phyloP scores from a whole-genome alignment of 2,113 vertebrate species.

The Amia ocellicauda region DNA sequence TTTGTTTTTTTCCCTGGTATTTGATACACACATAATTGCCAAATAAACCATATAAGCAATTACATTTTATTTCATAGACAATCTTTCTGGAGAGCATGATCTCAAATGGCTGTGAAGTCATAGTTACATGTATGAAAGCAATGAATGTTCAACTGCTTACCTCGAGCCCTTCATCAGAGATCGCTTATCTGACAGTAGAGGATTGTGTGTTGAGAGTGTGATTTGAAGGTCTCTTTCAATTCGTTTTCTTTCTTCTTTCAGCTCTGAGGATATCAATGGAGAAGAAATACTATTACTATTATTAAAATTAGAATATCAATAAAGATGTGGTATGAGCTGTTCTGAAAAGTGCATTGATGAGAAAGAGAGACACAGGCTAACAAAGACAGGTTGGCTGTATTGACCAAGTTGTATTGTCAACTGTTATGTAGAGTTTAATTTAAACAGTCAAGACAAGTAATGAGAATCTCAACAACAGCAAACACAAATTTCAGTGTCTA shows the following conservation, averaged over 20 bases:
- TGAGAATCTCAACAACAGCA: too few species aligned
- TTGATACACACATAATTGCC: too few species aligned
- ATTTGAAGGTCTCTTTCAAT: conserved; percentile 56
- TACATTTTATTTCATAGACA: background rate
- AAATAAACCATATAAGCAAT: too few species aligned
- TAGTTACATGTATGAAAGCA: background rate
- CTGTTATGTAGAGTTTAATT: background rate
- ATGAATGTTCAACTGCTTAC: conserved; percentile 16
- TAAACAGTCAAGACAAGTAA: too few species aligned
- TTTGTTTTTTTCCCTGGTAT: too few species aligned
- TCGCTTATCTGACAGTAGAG: background rate
- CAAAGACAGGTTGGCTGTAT: background rate
- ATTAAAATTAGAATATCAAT: background rate
- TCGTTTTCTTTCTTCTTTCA: conserved; percentile 55
- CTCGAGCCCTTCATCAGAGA: conserved; percentile 19
- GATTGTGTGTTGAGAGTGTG: background rate
- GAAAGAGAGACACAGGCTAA: background rate
- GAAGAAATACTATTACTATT: background rate
- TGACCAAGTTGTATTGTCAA: background rate
- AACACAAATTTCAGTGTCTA: too few species aligned
- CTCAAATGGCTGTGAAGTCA: background rate
- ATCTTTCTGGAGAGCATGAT: background rate
- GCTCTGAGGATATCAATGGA: conserved; percentile 47
- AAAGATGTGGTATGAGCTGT: background rate
- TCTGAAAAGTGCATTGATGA: too few species aligned